Base-by-base conservation (phyloP, 2,113 vertebrate species). In the Thryonomys swinderianus region DNA sequence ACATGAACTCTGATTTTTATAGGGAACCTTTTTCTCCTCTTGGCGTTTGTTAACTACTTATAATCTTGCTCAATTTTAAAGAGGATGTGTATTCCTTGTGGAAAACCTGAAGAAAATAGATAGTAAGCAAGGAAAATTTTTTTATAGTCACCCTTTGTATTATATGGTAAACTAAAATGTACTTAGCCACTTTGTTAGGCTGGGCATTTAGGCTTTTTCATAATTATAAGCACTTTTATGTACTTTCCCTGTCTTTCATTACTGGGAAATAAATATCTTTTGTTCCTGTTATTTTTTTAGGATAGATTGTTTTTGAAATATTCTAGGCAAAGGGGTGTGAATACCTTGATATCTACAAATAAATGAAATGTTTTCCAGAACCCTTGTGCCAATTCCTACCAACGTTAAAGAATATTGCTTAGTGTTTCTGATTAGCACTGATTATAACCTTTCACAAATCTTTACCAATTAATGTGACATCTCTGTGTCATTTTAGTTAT, bases 181-280 rank as follows among this genome's bases (percentile, higher is more conserved):
- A 89, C 23, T 86, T 82, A 42, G 21, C 48, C 21, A 73, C 73
- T 53, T 95, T 32, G 21, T n/a, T 91, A 48, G 37, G 2, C n/a
- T 79, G 57, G 45, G 64, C 20, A 48, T 59, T 53, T 83, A 88
- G 25, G 11, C 2, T 53, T n/a, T 55, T 80, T 55, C 5, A 66
- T 45, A 23, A 90, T 53, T 81, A 69, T 37, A 74, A 91, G 84
- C 84, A 20, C 37, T 92, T 92, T 18, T 62, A 30, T 83, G 78
- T 62, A 42, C 61, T 48, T 78, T 42, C 14, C 40, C 57, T 78
- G 32, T 13, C 79, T 93, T 89, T 89, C 9, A 85, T 55, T 16
- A 79, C 53, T 90, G 89, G 55, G 66, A 88, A 95, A 93, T 25
- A 95, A 62, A 30, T 91, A 81, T 18, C 5, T 3, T 92, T 91